These are phyloP conservation scores for Pelosia muscerda DNA, from an alignment of 2,888 invertebrate genomes.

Conservation along the genomic window DNA sequence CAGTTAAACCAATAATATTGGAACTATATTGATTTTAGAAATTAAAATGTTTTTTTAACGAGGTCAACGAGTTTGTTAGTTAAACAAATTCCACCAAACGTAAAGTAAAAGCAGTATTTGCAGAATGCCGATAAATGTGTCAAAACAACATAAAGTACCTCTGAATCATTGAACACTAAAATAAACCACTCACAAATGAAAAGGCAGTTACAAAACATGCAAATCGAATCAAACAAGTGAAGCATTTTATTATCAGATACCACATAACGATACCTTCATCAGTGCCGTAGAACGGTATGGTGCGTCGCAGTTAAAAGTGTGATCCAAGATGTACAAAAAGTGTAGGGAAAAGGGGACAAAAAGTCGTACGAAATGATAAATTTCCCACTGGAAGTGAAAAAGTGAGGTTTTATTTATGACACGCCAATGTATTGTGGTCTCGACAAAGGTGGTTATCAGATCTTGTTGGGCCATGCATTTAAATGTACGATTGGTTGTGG, in stretches of 20 bases:
- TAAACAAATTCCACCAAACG: neutral
- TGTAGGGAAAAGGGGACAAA: conserved; percentile 72
- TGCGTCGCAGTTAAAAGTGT: conserved; percentile 83
- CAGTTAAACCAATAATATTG: neutral
- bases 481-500: conserved; percentile 65
- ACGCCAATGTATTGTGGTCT: conserved; percentile 72
- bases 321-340: conserved; percentile 84
- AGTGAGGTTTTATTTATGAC: conserved; percentile 84
- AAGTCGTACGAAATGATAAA: conserved; percentile 83
- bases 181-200: conserved; percentile 53
- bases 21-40: neutral
- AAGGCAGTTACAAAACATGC: conserved; percentile 66
- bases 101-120: neutral
- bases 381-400: conserved; percentile 79
- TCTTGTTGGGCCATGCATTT: conserved; percentile 73
- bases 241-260: conserved; percentile 82
- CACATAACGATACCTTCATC: conserved; percentile 82
- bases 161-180: conserved; percentile 32
- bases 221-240: conserved; percentile 75
- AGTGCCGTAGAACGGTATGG: conserved; percentile 73
- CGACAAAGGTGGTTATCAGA: conserved; percentile 75
- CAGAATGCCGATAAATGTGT: neutral
- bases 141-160: conserved; percentile 19
- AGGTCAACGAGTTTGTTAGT: neutral
- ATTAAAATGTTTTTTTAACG: neutral